A percentile compares a stretch with the other conserved stretches of the same genome.
These are phyloP conservation scores for Arothron firmamentum DNA, from an alignment of 2,113 vertebrate genomes.

Conservation along the genomic window DNA sequence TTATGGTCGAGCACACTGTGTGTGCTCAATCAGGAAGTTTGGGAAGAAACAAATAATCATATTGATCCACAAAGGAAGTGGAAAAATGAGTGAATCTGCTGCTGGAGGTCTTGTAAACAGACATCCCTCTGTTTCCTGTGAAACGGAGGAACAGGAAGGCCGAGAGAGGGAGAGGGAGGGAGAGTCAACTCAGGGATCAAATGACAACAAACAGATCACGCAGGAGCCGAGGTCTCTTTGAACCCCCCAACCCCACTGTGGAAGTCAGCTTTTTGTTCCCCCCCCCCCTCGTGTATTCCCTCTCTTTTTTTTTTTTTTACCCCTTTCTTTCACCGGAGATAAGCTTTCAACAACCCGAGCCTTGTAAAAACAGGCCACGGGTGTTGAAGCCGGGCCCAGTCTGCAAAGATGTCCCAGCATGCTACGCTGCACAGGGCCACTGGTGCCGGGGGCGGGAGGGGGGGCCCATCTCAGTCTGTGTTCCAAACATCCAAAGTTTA, in stretches of 20 bases:
- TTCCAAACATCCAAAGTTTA: too few relatives aligned
- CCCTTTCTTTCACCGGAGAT: constrained; percentile 46
- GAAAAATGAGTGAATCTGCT: constrained; percentile 27
- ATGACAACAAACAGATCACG: constrained; percentile 60
- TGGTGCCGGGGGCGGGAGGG: not conserved
- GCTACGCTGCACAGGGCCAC: constrained; percentile 13
- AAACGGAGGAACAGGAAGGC: constrained; percentile 43
- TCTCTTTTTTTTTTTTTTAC: constrained; percentile 18
- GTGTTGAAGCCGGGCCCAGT: constrained; percentile 33
- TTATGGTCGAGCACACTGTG: not conserved
- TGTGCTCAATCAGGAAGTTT: constrained; percentile 32
- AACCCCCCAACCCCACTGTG: constrained; percentile 22
- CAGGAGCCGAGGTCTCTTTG: constrained; percentile 54
- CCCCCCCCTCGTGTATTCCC: constrained; percentile 22
- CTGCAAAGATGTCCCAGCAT: constrained; percentile 47
- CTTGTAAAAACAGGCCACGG: constrained; percentile 57
- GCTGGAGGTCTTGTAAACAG: constrained; percentile 33
- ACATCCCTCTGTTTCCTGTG: constrained; percentile 38
- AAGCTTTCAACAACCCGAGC: constrained; percentile 54
- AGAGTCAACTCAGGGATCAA: constrained; percentile 52
- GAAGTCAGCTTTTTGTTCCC: constrained; percentile 47
- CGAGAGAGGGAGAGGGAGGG: constrained; percentile 13
- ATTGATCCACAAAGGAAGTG: constrained; percentile 28
- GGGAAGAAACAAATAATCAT: constrained; percentile 36
- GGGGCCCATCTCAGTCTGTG: too few relatives aligned